Conservation (phyloP, 2,113 vertebrate genomes). For the Apodemus sylvaticus region DNA sequence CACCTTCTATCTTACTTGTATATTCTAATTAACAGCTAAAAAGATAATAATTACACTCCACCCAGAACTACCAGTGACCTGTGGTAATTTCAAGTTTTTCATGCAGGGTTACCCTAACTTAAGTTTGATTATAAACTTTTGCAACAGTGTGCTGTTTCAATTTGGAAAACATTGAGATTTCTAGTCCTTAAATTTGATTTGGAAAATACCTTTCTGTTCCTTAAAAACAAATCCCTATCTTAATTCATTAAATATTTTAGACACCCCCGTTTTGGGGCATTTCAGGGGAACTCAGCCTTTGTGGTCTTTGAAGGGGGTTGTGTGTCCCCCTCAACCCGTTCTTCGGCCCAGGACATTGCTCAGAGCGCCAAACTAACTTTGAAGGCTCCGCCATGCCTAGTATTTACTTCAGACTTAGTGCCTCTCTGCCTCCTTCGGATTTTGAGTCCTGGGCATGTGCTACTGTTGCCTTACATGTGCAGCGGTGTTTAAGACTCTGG, state of each 20-base stretch:
- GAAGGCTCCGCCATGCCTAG: not conserved
- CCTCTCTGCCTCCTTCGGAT: not conserved
- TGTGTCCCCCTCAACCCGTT: fast-evolving
- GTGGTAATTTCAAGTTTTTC: not conserved
- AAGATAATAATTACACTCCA: not conserved
- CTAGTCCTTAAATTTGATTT: not conserved
- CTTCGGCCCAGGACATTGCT: not conserved
- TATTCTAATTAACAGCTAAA: not conserved
- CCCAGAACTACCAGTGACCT: not conserved
- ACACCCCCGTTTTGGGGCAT: not conserved
- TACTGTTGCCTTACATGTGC: not conserved
- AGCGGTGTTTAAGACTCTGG: not conserved
- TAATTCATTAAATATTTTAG: not conserved
- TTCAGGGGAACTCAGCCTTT: not conserved
- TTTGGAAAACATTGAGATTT: not conserved
- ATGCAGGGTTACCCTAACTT: not conserved
- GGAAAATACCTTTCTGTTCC: not conserved
- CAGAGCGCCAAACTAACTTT: not conserved
- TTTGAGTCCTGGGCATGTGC: not conserved
- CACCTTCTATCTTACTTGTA: not conserved
- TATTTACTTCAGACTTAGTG: not conserved
- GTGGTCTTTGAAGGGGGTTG: not conserved
- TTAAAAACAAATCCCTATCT: not conserved
- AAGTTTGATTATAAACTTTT: not conserved
- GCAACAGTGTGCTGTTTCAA: not conserved